Percentiles rank a stretch among this genome's conserved stretches.
Evolutionary conservation across 2,797 vertebrate species (phyloP).

Genomic region (Cuculus canorus): DNA sequence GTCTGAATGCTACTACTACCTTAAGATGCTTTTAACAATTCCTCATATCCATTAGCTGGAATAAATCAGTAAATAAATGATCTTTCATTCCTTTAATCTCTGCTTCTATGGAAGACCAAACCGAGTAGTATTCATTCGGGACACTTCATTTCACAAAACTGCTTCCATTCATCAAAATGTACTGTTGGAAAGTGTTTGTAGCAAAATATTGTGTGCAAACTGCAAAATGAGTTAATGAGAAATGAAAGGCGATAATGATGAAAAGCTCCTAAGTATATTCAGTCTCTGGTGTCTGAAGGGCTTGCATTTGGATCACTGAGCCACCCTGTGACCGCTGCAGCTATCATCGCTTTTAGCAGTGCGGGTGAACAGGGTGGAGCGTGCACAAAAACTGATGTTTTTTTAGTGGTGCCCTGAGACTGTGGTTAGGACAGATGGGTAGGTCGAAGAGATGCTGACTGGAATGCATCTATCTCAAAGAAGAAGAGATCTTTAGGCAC

Average conservation of each 20-base stretch:
- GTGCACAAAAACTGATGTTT: neutral
- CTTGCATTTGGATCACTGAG: neutral
- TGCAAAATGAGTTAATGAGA: neutral
- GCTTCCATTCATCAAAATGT: neutral
- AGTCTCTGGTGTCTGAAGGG: neutral
- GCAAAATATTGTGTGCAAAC: neutral
- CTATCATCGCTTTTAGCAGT: neutral
- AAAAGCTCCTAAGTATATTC: neutral
- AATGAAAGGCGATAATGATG: neutral
- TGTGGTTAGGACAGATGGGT: conserved; percentile 2
- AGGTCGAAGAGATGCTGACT: neutral
- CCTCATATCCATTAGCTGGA: neutral
- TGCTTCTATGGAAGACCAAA: neutral
- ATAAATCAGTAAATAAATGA: neutral
- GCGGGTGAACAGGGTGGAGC: conserved; percentile 1
- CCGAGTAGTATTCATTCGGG: neutral
- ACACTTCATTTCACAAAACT: neutral
- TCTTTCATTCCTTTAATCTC: neutral
- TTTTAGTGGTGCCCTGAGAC: conserved; percentile 41
- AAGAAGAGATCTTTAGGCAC: neutral
- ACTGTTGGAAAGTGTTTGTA: neutral
- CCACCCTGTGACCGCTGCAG: neutral
- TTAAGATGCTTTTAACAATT: conserved; percentile 2
- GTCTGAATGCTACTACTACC: neutral
- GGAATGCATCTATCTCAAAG: neutral